Conservation (phyloP, 2,113 vertebrate genomes). For the Syrmaticus mikado region DNA sequence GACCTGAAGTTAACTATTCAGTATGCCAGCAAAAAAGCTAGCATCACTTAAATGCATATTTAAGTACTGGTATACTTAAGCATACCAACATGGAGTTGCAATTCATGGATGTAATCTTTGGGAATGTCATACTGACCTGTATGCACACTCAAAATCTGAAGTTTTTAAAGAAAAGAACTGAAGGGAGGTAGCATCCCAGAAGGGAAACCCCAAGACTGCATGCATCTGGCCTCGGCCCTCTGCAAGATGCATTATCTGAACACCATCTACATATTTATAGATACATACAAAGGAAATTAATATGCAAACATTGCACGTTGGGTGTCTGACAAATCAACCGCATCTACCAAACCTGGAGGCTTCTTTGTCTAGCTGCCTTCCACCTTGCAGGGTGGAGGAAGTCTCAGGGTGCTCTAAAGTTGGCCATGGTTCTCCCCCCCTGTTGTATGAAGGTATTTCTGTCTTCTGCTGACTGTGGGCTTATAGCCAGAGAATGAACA, state of each 20-base stretch:
- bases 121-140: neutral
- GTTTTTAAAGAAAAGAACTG: neutral
- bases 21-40: neutral
- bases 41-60: neutral
- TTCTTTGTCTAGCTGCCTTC: neutral
- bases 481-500: slow-evolving; percentile 10
- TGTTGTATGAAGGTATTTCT: neutral
- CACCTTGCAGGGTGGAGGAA: neutral
- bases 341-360: neutral
- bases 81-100: neutral
- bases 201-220: neutral
- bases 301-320: neutral
- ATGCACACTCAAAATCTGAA: neutral
- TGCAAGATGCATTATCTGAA: neutral
- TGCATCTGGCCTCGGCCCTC: neutral
- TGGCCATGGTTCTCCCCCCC: neutral
- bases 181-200: neutral
- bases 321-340: neutral
- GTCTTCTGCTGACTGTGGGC: neutral
- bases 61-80: neutral
- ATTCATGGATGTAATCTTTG: neutral
- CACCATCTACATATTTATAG: neutral
- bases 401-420: neutral
- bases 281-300: neutral
- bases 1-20: neutral